Evolutionary conservation across 2,888 invertebrate species (phyloP), one percentile per base, ranked within the genome.

Genomic region (Eristalis tenax): DNA sequence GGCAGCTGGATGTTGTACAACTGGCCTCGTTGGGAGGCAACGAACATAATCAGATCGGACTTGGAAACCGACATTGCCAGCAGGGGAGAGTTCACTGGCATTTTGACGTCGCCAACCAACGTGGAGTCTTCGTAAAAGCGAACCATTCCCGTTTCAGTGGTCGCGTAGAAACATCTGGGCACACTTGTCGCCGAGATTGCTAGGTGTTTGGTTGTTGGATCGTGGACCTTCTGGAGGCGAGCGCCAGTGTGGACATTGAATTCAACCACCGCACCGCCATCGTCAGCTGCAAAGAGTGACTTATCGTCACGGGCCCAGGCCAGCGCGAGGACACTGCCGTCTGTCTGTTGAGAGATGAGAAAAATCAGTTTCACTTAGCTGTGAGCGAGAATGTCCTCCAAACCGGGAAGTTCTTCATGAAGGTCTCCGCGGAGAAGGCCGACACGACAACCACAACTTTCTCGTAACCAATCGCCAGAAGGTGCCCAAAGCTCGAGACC

Each of bases 381-480:
- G 23, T n/a, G 11, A 0, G 10, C 22, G 23, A 13, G 2, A 26
- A 40, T 23, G 66, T 28, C 73, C 69, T 66, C 76, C 50, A 50
- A 50, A 90, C 91, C 88, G 92, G 92, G 2, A 93, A 86, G 1
- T 90, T 91, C 8, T 90, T 50, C 50, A 50, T 91, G 10, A 96
- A 92, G 90, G 96, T 96, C 83, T 96, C 95, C 91, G 98, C 97
- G 13, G 96, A 96, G 5, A 97, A 95, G 0, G 97, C 96, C 0
- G 97, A 96, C 91, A 97, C 98, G 2, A 98, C 94, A 91, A 97
- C 95, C 68, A 99, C 96, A n/a, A 96, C 94, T 92, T 97, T 97
- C 35, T 96, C 96, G 90, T 97, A 97, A 5, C 97, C 97, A 13
- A 97, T 98, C 0, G 97, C 98, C 92, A 99, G 97, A 13, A 97